Base-by-base conservation (phyloP, 2,113 vertebrate genomes). In the Pardalotus punctatus region DNA sequence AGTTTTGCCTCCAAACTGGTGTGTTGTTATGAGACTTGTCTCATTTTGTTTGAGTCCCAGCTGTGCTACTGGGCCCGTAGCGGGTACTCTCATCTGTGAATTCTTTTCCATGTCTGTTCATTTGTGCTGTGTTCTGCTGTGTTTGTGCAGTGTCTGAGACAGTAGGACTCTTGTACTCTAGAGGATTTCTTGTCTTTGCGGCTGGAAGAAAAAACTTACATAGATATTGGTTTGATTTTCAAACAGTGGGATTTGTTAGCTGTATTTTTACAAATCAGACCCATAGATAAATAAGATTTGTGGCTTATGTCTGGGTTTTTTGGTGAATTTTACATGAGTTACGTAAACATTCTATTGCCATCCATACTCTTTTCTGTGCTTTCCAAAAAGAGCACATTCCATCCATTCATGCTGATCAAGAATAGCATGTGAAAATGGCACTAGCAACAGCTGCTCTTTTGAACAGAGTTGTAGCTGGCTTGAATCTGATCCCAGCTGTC, bases 401-500 rank as follows among this genome's bases (percentile, higher is more conserved):
- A 42, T 56, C n/a, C 56, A 18, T 92, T 92, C 79, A 83, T 60
- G 61, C 69, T 71, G 80, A 71, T 95, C 57, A 92, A 74, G 69
- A 95, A 64, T 43, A 81, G 70, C 56, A 33, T 79, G 56, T 71
- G 62, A 74, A 94, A 93, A 81, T 51, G 69, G 58, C 81, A 67
- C 24, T 47, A 50, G 48, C 76, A 78, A 56, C 82, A 90, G 80
- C 70, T 95, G 86, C 64, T 92, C n/a, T 54, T 93, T 91, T 81
- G 69, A 74, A 80, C 50, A 13, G 62, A 51, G 51, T 58, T 81
- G 64, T 90, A 78, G 69, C 82, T 94, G 69, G 51, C 86, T 90
- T 90, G 83, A 86, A 90, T 92, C 64, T 88, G 64, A 92, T 95
- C 64, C 64, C 83, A 81, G 64, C 65, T 91, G 86, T 79, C 45